Base-by-base conservation (phyloP, 2,113 vertebrate species). In the Paradoxurus hermaphroditus region DNA sequence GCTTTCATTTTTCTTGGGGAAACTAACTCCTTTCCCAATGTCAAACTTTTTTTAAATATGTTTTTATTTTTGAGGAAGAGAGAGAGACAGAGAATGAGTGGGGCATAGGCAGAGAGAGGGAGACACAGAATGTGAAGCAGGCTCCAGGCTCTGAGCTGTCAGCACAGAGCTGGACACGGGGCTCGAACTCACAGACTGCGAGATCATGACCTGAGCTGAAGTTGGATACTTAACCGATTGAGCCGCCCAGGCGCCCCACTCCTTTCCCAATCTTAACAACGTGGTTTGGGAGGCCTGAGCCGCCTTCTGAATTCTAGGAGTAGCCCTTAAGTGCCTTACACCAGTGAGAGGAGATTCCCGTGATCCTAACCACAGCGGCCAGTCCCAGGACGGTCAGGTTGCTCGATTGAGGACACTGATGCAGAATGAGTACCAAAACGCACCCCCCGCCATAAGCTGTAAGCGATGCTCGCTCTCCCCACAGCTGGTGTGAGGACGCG, bases 401-500 rank as follows among this genome's bases (percentile, higher is more conserved):
- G 11, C 63, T 16, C 39, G 44, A 2, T 7, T 11, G 11, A 15
- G 53, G 90, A 9, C 34, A 29, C 15, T 1, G 65, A 56, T 15
- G 46, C 19, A 14, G 70, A 21, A 4, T 0, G 15, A 9, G 12
- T 18, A 34, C 23, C 15, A 8, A 23, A 25, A n/a, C 4, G 31
- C 51, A 56, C 11, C 14, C 25, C 4, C 10, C 3, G 11, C 9
- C 51, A 10, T 2, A 51, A 72, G 23, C 31, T 36, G 0, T 1
- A 19, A 3, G 49, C 59, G 39, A 29, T 14, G 67, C 1, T 36
- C 51, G 3, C 19, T 5, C 39, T 70, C 12, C 25, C 51, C 23
- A 4, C 0, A 39, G 39, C 31, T 5, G 16, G 12, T 0, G 19
- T 1, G n/a, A 36, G 15, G 27, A 12, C 2, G 10, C 1, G 19